These are phyloP conservation scores for Tillus elongatus DNA, from an alignment of 2,888 invertebrate genomes.

Conservation along the genomic window DNA sequence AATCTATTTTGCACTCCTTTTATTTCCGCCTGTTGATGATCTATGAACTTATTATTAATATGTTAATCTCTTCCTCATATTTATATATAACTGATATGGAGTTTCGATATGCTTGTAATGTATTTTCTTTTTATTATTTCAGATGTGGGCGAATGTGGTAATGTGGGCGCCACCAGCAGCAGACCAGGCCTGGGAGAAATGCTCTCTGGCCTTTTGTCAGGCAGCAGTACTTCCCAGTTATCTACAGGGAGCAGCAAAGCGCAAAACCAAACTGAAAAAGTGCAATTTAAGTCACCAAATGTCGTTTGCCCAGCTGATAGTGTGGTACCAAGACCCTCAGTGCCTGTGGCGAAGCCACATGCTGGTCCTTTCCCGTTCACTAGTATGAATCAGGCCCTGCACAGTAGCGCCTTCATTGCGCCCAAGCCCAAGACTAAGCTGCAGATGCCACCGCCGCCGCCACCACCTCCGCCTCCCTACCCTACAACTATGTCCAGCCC, in stretches of 20 bases:
- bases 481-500: constrained; percentile 70
- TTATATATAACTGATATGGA: too few species aligned
- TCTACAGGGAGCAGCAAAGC: constrained; percentile 21
- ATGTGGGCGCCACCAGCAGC: constrained; percentile 20
- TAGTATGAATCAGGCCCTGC: constrained; percentile 85
- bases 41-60: too few species aligned
- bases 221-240: constrained; percentile 24
- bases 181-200: constrained; percentile 21
- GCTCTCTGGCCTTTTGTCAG: constrained; percentile 22
- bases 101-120: too few species aligned
- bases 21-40: too few species aligned
- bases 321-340: constrained; percentile 38
- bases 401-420: constrained; percentile 40
- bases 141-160: constrained; percentile 14
- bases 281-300: constrained; percentile 62
- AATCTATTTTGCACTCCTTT: too few species aligned
- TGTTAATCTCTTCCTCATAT: too few species aligned
- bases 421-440: constrained; percentile 2
- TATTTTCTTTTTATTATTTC: too few species aligned
- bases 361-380: constrained; percentile 73
- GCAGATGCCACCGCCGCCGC: constrained; percentile 19
- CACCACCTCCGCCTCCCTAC: constrained; percentile 33
- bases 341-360: constrained; percentile 23
- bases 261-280: constrained; percentile 30
- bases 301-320: constrained; percentile 76